Evolutionary conservation across 1,140 invertebrate genomes (phyloP).

Genomic region (Lepidostoma basale): DNA sequence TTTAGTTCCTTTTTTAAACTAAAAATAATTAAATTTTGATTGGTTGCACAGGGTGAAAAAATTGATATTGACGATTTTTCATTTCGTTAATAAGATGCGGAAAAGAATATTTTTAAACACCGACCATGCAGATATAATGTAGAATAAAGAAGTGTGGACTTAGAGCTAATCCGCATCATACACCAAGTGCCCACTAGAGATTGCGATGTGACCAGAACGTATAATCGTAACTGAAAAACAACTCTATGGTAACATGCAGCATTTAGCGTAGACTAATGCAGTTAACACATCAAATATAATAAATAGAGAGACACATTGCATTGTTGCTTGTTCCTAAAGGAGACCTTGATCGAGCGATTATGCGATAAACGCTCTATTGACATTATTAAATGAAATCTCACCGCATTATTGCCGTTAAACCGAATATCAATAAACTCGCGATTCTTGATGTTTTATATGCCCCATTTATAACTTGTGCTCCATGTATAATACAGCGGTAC

Average conservation of each 20-base stretch:
- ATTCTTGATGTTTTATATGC: conserved; percentile 3
- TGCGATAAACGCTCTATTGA: not conserved
- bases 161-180: too few species aligned
- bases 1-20: too few species aligned
- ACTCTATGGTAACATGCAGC: conserved; percentile 14
- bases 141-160: too few species aligned
- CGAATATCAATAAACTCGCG: conserved; percentile 11
- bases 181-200: conserved; percentile 1
- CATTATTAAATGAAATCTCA: conserved; percentile 9
- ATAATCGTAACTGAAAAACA: not conserved
- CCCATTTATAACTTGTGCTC: conserved; percentile 16
- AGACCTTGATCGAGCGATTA: too few species aligned
- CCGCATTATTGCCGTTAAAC: conserved; percentile 11
- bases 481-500: conserved; percentile 37
- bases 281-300: not conserved
- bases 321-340: too few species aligned
- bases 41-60: too few species aligned
- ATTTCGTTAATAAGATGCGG: too few species aligned
- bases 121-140: not conserved
- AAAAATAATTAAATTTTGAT: too few species aligned
- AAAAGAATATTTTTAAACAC: too few species aligned
- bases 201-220: conserved; percentile 26
- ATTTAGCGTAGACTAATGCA: conserved; percentile 15
- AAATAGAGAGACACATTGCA: not conserved
- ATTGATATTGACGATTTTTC: too few species aligned